Base-by-base conservation (phyloP, 2,888 invertebrate species). In the Drosophila rubida region DNA sequence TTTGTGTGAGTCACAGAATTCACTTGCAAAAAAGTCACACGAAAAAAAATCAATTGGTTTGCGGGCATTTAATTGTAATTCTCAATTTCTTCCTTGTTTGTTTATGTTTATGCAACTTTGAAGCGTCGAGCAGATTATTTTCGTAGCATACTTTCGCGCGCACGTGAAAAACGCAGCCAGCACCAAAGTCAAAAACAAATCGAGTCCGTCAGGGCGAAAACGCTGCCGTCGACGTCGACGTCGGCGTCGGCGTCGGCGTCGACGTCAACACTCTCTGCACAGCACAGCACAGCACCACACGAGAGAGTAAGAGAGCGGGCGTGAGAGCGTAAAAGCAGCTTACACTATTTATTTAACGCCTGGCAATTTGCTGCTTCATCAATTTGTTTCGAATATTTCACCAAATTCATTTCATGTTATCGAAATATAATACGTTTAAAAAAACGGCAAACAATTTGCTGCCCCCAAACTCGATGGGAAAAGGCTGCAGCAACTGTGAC, bases 81-180 rank as follows among this genome's bases (percentile, higher is more conserved):
- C 19, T 25, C 1, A 14, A n/a, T 39, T 27, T 25, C 7, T 30
- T 25, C 68, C 50, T 8, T 44, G 49, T 55, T 62, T 81, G 58
- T 78, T 85, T 78, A 65, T 78, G 68, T 82, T 86, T 80, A 88
- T 75, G 87, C 87, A 86, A 86, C 63, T 50, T 64, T 63, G 23
- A 4, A 44, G 25, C 48, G 35, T 46, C 55, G 37, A 42, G 49
- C 70, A 16, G 50, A 48, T 27, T 49, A 49, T 37, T 68, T 45
- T 68, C 44, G 68, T 80, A 80, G 80, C 80, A 77, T 77, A 68
- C 58, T 80, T 77, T 77, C 55, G 61, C 73, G 66, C 70, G 82
- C 80, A 77, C 86, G 63, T 81, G 53, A 59, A 67, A 67, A 67
- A 72, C 58, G 48, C 57, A 80, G 27, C 59, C 78, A 53, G 35